Base-by-base conservation (phyloP, 2,113 vertebrate species). In the Silurus glanis region DNA sequence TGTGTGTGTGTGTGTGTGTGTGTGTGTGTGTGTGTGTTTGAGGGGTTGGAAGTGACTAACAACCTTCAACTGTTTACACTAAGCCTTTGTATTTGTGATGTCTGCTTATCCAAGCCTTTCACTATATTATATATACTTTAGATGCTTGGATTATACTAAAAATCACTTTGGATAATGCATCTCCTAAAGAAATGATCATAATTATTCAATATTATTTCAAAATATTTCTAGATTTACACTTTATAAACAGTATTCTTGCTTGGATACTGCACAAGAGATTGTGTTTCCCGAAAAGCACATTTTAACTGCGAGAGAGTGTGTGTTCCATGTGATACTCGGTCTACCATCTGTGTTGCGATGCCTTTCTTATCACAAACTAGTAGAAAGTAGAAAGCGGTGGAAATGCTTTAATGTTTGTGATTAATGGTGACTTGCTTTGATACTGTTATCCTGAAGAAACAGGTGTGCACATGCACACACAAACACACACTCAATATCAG, bases 1-100 rank as follows among this genome's bases (percentile, higher is more conserved):
- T 82, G 2, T 74, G 47, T 81, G 25, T 45, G 23, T 86, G 61
- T 71, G 47, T 85, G 56, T 75, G 49, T n/a, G 71, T 51, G 45
- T 85, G 28, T 55, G 56, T 58, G 56, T 16, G 56, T 58, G 56
- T 58, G 56, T 58, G 56, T 58, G 56, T 58, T 9, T 58, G 1
- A 13, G 56, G 10, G 56, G 10, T 10, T 58, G 56, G 12, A 16
- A 4, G 37, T 2, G 12, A 67, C 9, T 67, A 45, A 45, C 16
- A 19, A 8, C 69, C 17, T 71, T 72, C 69, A 13, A 67, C 10
- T 64, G 13, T 67, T 37, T 67, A 67, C 64, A 66, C 64, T 25
- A 66, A 25, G 64, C n/a, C 64, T 13, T 66, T 66, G 9, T 25
- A 12, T 23, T 66, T 25, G 64, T 25, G 28, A 45, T 47, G 19